Evolutionary conservation across 2,797 vertebrate genomes (phyloP).

Genomic region (Hafferia zeledoni): DNA sequence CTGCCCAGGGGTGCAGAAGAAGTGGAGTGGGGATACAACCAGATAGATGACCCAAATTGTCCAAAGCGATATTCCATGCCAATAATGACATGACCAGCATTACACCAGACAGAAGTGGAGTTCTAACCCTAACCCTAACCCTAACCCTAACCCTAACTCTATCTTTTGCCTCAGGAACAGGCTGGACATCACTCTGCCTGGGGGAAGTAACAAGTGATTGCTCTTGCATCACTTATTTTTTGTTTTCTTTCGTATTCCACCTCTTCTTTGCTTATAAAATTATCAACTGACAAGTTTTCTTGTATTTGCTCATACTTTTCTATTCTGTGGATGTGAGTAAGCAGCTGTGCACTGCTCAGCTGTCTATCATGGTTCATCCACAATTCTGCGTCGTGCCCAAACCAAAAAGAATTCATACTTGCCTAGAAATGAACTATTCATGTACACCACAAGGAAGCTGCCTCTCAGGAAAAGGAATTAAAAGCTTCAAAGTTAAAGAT

Average conservation of each 20-base stretch:
- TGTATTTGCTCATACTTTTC: background rate
- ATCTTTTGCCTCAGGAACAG: background rate
- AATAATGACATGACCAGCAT: background rate
- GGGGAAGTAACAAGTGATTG: background rate
- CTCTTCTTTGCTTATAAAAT: background rate
- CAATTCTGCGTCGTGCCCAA: background rate
- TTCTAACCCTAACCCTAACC: no score
- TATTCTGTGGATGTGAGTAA: background rate
- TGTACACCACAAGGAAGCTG: background rate
- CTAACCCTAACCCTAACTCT: no score
- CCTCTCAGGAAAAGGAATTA: background rate
- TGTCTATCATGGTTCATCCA: rapidly evolving
- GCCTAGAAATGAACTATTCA: background rate
- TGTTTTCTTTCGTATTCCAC: background rate
- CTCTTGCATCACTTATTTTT: background rate
- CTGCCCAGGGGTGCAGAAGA: background rate
- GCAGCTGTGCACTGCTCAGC: background rate
- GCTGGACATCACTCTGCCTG: background rate
- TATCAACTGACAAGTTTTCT: background rate
- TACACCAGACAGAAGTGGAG: rapidly evolving
- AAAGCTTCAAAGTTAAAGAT: background rate
- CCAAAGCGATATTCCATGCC: background rate
- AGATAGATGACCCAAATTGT: background rate
- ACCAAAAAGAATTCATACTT: background rate
- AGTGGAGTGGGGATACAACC: background rate